phyloP scores from a whole-genome alignment of 2,113 vertebrate species.

The Coptodon bakossiorum region DNA sequence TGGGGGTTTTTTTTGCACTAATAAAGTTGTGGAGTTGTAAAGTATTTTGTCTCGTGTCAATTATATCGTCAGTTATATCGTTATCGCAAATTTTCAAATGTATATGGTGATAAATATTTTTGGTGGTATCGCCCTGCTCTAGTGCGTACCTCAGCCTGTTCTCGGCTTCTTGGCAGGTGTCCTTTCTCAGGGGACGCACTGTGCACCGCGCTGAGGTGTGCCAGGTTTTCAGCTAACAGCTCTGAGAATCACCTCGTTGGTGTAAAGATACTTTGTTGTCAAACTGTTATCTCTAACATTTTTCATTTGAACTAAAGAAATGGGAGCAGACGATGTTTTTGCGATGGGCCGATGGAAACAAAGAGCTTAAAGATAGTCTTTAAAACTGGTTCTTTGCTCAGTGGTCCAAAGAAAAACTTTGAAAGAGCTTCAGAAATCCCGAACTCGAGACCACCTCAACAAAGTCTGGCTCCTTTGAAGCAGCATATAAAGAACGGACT shows the following conservation, averaged over 20 bases:
- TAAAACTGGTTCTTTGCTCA: accelerated
- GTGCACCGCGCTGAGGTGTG: background rate
- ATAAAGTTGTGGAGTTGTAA: accelerated
- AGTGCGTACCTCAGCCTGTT: background rate
- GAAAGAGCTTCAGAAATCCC: accelerated
- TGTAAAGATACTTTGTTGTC: background rate
- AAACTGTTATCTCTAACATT: background rate
- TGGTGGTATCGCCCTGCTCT: background rate
- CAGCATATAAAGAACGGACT: background rate
- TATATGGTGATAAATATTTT: accelerated
- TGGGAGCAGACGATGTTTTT: background rate
- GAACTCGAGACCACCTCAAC: background rate
- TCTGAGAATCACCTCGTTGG: background rate
- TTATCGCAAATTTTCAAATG: too few relatives aligned
- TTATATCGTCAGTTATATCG: too few relatives aligned
- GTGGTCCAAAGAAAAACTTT: background rate
- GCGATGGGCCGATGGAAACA: accelerated
- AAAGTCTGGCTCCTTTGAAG: background rate
- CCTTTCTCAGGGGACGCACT: accelerated
- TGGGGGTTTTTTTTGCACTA: too few relatives aligned
- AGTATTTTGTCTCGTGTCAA: background rate
- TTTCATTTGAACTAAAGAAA: background rate
- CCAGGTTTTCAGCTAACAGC: background rate
- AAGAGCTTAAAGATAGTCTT: background rate
- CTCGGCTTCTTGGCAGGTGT: background rate